These are phyloP conservation scores for Pseudococcus jackbeardsleyi DNA, from an alignment of 2,888 invertebrate species.

Conservation along the genomic window DNA sequence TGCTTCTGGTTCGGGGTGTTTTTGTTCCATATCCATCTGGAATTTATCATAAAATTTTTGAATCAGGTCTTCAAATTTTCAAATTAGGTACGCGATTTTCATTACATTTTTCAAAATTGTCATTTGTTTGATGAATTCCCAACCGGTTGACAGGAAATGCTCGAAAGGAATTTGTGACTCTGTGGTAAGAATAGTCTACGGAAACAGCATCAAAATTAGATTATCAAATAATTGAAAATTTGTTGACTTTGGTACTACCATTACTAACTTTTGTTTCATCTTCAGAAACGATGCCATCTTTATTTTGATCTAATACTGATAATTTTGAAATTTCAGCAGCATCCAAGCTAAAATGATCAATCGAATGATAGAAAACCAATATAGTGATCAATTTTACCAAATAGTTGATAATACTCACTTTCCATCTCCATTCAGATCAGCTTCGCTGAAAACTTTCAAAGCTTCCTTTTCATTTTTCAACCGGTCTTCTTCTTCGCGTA, in stretches of 20 bases:
- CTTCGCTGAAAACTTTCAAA: constrained; percentile 79
- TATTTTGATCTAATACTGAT: constrained; percentile 88
- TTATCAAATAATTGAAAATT: background rate
- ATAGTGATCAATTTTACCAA: background rate
- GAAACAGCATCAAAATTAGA: constrained; percentile 31
- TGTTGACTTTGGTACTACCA: background rate
- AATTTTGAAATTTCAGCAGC: constrained; percentile 79
- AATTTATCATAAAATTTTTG: background rate
- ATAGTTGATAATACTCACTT: constrained; percentile 67
- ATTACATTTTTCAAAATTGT: constrained; percentile 23
- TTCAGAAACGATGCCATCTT: constrained; percentile 87
- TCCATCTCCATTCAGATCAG: constrained; percentile 87
- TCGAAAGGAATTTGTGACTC: constrained; percentile 62
- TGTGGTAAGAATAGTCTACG: constrained; percentile 14
- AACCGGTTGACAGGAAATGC: constrained; percentile 65
- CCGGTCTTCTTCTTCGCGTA: constrained; percentile 75
- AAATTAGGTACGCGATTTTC: constrained; percentile 45
- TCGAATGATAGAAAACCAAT: background rate
- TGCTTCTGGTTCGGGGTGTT: background rate
- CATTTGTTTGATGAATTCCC: constrained; percentile 66
- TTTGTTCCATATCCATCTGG: background rate
- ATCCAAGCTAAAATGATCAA: constrained; percentile 73
- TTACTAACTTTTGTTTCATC: constrained; percentile 81
- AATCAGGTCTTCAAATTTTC: background rate
- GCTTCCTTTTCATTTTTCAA: constrained; percentile 77